These are phyloP conservation scores for Anoura caudifer DNA, from an alignment of 2,113 vertebrate genomes.

Conservation along the genomic window DNA sequence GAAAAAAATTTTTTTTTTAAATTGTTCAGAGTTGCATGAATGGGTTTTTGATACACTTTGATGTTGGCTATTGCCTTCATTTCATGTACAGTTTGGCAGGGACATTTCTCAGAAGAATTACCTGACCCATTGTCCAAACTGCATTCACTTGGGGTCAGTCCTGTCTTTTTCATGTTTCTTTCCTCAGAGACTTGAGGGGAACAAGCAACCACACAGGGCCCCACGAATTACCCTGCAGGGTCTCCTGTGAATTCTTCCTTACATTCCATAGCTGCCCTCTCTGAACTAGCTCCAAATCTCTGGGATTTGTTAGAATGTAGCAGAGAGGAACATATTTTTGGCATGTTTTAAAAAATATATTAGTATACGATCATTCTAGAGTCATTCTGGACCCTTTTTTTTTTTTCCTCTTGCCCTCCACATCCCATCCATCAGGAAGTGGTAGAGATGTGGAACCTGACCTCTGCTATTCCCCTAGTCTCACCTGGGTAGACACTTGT, in stretches of 20 bases:
- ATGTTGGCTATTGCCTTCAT: neutral
- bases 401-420: neutral
- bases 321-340: neutral
- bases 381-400: neutral
- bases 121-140: neutral
- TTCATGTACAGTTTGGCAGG: neutral
- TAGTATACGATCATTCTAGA: neutral
- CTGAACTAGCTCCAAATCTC: neutral
- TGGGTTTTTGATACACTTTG: neutral
- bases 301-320: neutral
- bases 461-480: fast-evolving
- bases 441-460: neutral
- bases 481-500: neutral
- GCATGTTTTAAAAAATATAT: neutral
- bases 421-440: neutral
- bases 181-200: neutral
- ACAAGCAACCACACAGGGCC: neutral
- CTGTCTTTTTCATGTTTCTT: neutral
- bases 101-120: neutral
- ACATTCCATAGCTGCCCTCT: neutral
- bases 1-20: neutral
- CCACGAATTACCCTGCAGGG: neutral
- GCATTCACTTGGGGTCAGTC: neutral
- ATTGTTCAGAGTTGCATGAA: neutral
- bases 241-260: neutral